phyloP scores from a whole-genome alignment of 2,113 vertebrate genomes.

The Pavo muticus region DNA sequence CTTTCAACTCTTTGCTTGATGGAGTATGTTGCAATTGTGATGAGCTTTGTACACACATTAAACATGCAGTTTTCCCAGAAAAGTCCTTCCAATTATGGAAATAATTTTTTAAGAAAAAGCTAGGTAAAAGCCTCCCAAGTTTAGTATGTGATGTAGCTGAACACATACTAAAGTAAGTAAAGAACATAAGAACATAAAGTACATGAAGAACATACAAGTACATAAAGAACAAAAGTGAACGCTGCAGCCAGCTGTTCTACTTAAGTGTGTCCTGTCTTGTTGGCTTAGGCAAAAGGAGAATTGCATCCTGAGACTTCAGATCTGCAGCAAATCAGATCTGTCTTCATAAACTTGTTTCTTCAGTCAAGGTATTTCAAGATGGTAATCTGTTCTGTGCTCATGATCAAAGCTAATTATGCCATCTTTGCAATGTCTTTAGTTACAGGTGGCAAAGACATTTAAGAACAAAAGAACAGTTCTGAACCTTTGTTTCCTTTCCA shows the following conservation, averaged over 20 bases:
- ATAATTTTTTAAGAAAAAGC: not conserved
- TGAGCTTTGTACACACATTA: not conserved
- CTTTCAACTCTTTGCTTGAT: not conserved
- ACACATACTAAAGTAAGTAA: not conserved
- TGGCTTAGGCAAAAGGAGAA: not conserved
- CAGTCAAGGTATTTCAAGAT: not conserved
- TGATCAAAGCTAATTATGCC: not conserved
- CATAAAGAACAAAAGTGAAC: conserved; percentile 23
- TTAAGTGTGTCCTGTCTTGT: conserved; percentile 8
- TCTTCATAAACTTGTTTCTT: not conserved
- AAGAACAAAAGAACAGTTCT: not conserved
- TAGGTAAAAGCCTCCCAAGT: not conserved
- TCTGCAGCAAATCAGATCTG: not conserved
- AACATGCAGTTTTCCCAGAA: not conserved
- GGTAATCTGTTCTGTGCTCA: rapidly evolving
- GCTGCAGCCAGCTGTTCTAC: conserved; percentile 16
- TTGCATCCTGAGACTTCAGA: not conserved
- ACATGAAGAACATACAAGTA: not conserved
- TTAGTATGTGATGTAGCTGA: not conserved
- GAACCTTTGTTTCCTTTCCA: not conserved
- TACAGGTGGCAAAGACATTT: not conserved
- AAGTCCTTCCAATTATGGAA: not conserved
- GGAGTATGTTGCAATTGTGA: not conserved
- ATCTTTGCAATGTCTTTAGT: not conserved
- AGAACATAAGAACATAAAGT: not conserved